These are phyloP conservation scores for Campoletis sonorensis DNA, from an alignment of 1,140 invertebrate species.

Conservation along the genomic window DNA sequence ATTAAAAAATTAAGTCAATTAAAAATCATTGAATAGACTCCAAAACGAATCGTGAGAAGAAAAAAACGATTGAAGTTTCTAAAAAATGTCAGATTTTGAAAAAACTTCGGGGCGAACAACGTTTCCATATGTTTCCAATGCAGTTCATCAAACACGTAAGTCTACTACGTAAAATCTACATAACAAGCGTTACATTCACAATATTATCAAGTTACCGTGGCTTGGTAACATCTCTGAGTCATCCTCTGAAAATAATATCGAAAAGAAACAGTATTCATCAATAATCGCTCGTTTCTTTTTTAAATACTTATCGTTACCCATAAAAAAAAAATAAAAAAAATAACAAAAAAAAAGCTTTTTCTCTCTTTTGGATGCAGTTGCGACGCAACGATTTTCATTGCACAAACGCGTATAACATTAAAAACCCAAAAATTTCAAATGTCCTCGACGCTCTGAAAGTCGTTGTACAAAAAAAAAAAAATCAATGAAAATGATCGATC, in stretches of 20 bases:
- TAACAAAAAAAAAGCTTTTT: too few species aligned
- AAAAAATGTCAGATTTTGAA: constrained; percentile 4
- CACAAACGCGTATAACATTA: neutral
- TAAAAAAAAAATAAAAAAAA: neutral
- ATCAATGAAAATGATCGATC: neutral
- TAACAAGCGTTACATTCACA: constrained; percentile 35
- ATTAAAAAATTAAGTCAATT: too few species aligned
- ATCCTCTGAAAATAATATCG: constrained; percentile 75
- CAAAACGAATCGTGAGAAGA: too few species aligned
- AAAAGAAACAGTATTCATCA: constrained; percentile 45
- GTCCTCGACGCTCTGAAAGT: neutral
- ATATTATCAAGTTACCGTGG: constrained; percentile 74
- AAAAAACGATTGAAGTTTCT: neutral
- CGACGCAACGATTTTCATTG: neutral
- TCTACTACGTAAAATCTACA: constrained; percentile 14
- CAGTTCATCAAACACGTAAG: constrained; percentile 11
- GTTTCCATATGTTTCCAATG: neutral
- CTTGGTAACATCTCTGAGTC: constrained; percentile 77
- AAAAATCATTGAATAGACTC: too few species aligned
- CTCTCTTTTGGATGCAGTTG: neutral
- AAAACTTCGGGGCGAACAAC: neutral
- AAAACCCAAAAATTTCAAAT: neutral
- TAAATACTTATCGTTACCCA: constrained; percentile 19
- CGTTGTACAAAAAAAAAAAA: neutral
- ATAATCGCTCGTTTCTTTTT: constrained; percentile 28